Evolutionary conservation across 2,797 vertebrate species (phyloP), one percentile per base, ranked within the genome.

Genomic region (Microchirus variegatus): DNA sequence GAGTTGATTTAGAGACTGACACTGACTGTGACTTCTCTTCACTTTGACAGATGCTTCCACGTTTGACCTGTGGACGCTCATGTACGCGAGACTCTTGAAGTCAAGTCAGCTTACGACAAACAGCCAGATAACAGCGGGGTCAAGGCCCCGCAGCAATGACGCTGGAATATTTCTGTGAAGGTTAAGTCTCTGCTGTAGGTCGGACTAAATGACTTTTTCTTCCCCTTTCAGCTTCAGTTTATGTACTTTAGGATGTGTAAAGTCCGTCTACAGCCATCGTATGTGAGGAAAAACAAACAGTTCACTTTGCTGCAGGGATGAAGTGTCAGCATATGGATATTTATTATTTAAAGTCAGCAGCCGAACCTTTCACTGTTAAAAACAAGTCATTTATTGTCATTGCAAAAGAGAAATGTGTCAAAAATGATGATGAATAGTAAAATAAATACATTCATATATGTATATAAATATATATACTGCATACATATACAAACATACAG

Each of bases 111-210:
- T 51, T 31, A n/a, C 37, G 14, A 40, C 52, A 68, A 70, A 52
- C 22, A 52, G 59, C 2, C 64, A 56, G 80, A 75, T 78, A 68
- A 59, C 37, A 53, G 60, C 9, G 1, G 9, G 53, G 51, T 67
- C 65, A 40, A 5, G 43, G 36, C 45, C 37, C 37, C 2, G 22
- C 41, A 66, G 66, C 50, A 13, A 9, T 44, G 17, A 5, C 46
- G 15, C 63, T 10, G 35, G 14, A 52, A n/a, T 50, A 49, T 46
- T 44, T 45, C 44, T 53, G 46, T 43, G 40, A 49, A 42, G 69
- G 61, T 73, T 22, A 50, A 58, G 57, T 71, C 63, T 63, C 19
- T 13, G 69, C 53, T 76, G 71, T 19, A 59, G 70, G 62, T 75
- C 70, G 53, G 68, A 16, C 46, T 57, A 46, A 44, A 52, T 31